Evolutionary conservation across 2,888 invertebrate species (phyloP).

Genomic region (Neoascia interrupta): DNA sequence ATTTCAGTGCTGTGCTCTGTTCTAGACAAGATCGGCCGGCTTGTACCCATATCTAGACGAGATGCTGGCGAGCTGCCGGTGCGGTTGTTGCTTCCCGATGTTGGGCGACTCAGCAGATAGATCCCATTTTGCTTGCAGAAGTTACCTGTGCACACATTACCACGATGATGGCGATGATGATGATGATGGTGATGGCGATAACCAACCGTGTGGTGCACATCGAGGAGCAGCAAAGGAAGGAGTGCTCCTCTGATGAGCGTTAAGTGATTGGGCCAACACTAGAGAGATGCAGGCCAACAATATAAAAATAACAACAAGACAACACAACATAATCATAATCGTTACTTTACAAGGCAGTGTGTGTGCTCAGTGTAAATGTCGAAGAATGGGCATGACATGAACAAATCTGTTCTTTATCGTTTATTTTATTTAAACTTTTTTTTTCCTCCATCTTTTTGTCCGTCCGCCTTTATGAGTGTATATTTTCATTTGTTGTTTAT

Average conservation of each 20-base stretch:
- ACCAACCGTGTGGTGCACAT: constrained; percentile 48
- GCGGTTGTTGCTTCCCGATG: too few species aligned
- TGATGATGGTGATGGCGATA: too few species aligned
- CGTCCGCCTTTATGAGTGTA: neutral
- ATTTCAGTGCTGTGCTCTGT: constrained; percentile 36
- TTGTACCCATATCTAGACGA: too few species aligned
- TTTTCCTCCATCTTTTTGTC: neutral
- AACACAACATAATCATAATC: constrained; percentile 66
- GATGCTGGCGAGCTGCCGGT: too few species aligned
- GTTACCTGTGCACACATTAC: constrained; percentile 64
- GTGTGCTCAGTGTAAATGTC: constrained; percentile 62
- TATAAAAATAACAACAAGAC: constrained; percentile 27
- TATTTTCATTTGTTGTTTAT: constrained; percentile 46
- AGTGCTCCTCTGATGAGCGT: constrained; percentile 66
- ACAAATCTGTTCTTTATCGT: constrained; percentile 62
- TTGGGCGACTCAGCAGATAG: constrained; percentile 55
- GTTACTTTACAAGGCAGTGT: constrained; percentile 43
- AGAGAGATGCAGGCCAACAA: constrained; percentile 57
- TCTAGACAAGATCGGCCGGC: constrained; percentile 1
- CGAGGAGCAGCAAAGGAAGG: constrained; percentile 50
- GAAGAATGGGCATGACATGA: constrained; percentile 64
- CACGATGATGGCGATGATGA: constrained; percentile 52
- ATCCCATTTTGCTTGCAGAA: constrained; percentile 61
- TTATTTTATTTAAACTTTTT: constrained; percentile 1
- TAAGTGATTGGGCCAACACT: constrained; percentile 68